Evolutionary conservation across 2,797 vertebrate genomes (phyloP), one percentile per base, ranked within the genome.

Genomic region (Pyrrhura leucotis): DNA sequence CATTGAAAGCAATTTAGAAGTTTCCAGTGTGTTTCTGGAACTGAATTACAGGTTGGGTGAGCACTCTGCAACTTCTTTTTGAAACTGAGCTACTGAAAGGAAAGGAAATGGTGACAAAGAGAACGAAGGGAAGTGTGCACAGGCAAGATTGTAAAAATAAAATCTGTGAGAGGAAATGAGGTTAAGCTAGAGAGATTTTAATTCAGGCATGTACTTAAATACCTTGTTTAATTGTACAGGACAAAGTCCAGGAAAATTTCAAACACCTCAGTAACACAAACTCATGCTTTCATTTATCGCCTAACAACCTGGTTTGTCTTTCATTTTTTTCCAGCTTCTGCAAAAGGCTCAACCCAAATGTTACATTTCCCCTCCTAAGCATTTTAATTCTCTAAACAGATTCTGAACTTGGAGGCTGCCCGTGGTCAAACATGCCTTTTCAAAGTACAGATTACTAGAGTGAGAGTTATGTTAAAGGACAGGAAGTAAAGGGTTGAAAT

Each of bases 141-240:
- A 23, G 15, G 66, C 18, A 56, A 95, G 96, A 94, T 93, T 96
- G 75, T 44, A 78, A 62, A 83, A 95, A 91, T 65, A 72, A 94
- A 88, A n/a, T 85, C 45, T 17, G 9, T 42, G 21, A 12, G 53
- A 96, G 96, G 93, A 97, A 97, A 94, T 95, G 78, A 92, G 48
- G 44, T 39, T 89, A 62, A 89, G 22, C 25, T 61, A 77, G 65
- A 67, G 62, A 90, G 25, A 84, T 88, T 90, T 94, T 92, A 68
- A 91, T 85, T 96, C 84, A 86, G 44, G 8, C n/a, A 78, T 82
- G 71, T 95, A 47, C 15, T 65, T 92, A 89, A 92, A 90, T 74
- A 83, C 28, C 29, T 87, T 89, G 56, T 87, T 95, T 93, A 90
- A 93, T 89, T 95, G 50, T 78, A 75, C 79, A 88, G 81, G 81